Base-by-base conservation (phyloP, 2,113 vertebrate species). In the Paedocypris sp. region DNA sequence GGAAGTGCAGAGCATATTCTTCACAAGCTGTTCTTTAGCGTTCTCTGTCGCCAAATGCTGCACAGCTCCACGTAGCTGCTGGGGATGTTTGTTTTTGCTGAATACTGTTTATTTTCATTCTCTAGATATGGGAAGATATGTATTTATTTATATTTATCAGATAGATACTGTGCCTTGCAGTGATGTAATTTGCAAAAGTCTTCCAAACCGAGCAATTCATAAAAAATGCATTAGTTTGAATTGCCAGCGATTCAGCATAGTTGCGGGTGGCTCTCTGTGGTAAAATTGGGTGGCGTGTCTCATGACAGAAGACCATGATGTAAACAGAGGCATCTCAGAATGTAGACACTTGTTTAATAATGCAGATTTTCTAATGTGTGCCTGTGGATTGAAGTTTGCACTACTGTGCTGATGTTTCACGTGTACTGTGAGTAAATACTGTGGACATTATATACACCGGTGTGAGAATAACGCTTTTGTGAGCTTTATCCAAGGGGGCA, bases 31-130 rank as follows among this genome's bases (percentile, higher is more conserved):
- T 63, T 75, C 71, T 60, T 71, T 50, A 77, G 73, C 73, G 71
- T 73, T 26, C 16, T 68, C 73, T 78, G 15, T 36, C 78, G 67
- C 77, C 56, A 22, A 54, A 25, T 26, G 22, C 39, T 41, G 72
- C 73, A 45, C 56, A 60, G 31, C 38, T 41, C 35, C 43, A 8
- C 10, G 4, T 51, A 60, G 70, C 69, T 67, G 26, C 35, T 11
- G 39, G 59, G 52, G 52, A 62, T 75, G 75, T 82, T 83, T 81
- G 72, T 83, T 81, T 81, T 78, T 52, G 25, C 66, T 69, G 67
- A 77, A 74, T 64, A 70, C 72, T 80, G 76, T 80, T 80, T 79
- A 72, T 69, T 79, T 79, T 74, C 19, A 18, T 8, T 13, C 12
- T 12, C 41, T 53, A 3, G 10, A 36, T 19, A n/a, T n/a, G n/a